These are phyloP conservation scores for Drosophila setosimentum DNA, from an alignment of 2,888 invertebrate genomes.

Conservation along the genomic window DNA sequence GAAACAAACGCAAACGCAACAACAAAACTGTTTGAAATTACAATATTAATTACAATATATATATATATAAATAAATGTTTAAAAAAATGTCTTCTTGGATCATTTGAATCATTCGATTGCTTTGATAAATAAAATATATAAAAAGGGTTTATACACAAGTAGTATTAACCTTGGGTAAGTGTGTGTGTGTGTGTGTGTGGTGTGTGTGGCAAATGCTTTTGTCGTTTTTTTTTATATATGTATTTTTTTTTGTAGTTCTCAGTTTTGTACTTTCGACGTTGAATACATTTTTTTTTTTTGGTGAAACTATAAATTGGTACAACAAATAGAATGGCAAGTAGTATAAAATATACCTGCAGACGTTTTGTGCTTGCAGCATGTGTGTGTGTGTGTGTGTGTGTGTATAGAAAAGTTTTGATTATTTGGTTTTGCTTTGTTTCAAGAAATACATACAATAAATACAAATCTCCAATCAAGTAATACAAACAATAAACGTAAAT, in stretches of 20 bases:
- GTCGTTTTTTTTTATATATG: slow-evolving; percentile 22
- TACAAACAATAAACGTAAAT: slow-evolving; percentile 56
- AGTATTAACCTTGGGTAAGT: slow-evolving; percentile 20
- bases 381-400: slow-evolving; percentile 33
- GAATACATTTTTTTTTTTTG: slow-evolving; percentile 65
- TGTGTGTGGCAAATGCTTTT: slow-evolving; percentile 59
- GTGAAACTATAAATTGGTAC: slow-evolving; percentile 64
- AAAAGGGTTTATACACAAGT: slow-evolving; percentile 20
- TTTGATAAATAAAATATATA: slow-evolving; percentile 33
- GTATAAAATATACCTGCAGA: slow-evolving; percentile 44
- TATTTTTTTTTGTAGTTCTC: slow-evolving; percentile 26
- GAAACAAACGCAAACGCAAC: slow-evolving; percentile 41
- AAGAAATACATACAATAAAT: slow-evolving; percentile 61
- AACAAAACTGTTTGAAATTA: slow-evolving; percentile 47
- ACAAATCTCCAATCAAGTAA: slow-evolving; percentile 65
- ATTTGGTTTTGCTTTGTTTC: slow-evolving; percentile 61
- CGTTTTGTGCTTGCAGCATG: slow-evolving; percentile 71
- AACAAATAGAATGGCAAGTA: slow-evolving; percentile 36
- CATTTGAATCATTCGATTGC: slow-evolving; percentile 40
- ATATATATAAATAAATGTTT: slow-evolving; percentile 38
- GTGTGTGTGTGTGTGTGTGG: slow-evolving; percentile 20
- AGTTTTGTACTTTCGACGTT: slow-evolving; percentile 57
- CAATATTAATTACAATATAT: slow-evolving; percentile 33
- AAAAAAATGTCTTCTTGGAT: slow-evolving; percentile 71
- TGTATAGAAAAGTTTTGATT: slow-evolving; percentile 38